A percentile compares a stretch with the other conserved stretches of the same genome.
These are phyloP conservation scores for Drosophila paucipuncta DNA, from an alignment of 2,888 invertebrate species.

Conservation along the genomic window DNA sequence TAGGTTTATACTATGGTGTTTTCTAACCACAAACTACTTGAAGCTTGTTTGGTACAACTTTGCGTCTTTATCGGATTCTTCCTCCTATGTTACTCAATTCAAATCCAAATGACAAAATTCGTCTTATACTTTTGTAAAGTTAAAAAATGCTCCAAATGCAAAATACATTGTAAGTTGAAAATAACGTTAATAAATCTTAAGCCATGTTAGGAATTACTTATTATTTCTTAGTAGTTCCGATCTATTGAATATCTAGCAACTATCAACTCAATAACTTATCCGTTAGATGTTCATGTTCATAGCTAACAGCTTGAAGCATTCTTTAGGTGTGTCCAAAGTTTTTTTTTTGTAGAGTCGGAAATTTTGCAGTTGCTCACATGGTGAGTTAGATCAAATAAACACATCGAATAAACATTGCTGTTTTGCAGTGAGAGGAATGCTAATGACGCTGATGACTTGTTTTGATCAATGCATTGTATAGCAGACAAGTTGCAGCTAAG, in stretches of 20 bases:
- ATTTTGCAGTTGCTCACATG: background rate
- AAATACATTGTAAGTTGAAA: background rate
- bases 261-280: background rate
- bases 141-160: background rate
- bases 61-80: background rate
- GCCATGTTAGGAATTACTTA: background rate
- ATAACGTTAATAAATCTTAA: background rate
- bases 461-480: background rate
- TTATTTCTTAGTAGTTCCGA: background rate
- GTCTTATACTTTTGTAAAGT: no score
- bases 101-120: background rate
- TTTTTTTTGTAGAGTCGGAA: background rate
- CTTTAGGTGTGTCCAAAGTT: background rate
- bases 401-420: background rate
- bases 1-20: background rate
- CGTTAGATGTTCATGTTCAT: background rate
- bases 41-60: background rate
- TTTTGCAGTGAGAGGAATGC: background rate
- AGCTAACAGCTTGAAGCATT: background rate
- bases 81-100: background rate
- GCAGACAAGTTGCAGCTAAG: slow-evolving; percentile 26
- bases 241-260: background rate
- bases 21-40: background rate
- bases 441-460: slow-evolving; percentile 2
- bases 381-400: slow-evolving; percentile 1